These are phyloP conservation scores for Leptodactylus fallax DNA, from an alignment of 2,797 vertebrate species.

Conservation along the genomic window DNA sequence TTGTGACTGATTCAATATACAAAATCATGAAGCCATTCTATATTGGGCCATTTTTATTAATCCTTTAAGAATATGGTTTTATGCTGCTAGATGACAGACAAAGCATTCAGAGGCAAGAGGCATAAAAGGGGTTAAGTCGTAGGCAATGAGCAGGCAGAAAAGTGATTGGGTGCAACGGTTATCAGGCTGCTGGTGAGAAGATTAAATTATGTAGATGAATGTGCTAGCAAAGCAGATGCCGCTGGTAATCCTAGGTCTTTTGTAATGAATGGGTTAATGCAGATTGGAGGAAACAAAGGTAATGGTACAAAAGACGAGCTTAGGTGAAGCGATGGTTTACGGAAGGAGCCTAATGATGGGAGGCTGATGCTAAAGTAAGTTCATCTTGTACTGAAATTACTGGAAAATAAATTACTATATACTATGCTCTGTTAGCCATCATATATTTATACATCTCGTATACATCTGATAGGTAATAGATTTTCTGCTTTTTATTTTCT, in stretches of 20 bases:
- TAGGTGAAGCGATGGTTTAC: neutral
- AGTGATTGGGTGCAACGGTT: neutral
- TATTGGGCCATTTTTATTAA: neutral
- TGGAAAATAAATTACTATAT: neutral
- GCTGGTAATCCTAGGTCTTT: neutral
- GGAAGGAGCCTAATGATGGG: neutral
- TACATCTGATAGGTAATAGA: neutral
- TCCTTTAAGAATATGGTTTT: neutral
- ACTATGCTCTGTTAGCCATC: neutral
- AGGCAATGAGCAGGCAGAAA: neutral
- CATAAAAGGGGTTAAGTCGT: neutral
- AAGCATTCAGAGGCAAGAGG: neutral
- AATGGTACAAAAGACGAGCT: slow-evolving; percentile 10
- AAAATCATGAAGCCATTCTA: neutral
- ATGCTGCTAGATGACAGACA: neutral
- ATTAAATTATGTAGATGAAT: slow-evolving; percentile 2
- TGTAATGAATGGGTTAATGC: neutral
- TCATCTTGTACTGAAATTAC: neutral
- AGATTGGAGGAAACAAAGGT: neutral
- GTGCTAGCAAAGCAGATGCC: neutral
- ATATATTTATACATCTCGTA: no score
- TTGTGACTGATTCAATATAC: neutral
- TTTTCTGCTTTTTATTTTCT: neutral
- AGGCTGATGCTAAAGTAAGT: neutral
- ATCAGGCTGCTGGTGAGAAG: neutral